phyloP scores from a whole-genome alignment of 1,140 invertebrate species.

The Pararge aegeria region DNA sequence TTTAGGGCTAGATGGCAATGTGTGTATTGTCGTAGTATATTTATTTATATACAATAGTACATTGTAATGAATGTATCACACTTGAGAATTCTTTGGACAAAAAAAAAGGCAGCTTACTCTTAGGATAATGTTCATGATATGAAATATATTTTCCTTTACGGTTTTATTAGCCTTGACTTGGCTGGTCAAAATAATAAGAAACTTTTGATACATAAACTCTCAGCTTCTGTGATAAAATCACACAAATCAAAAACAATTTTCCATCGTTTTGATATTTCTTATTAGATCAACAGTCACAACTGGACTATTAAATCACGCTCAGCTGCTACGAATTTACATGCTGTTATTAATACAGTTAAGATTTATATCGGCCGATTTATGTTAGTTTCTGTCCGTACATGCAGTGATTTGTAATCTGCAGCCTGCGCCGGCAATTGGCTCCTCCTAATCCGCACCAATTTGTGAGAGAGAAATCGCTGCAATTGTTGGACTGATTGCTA shows the following conservation, averaged over 20 bases:
- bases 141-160: too few species aligned
- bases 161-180: too few species aligned
- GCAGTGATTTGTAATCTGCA: conserved; percentile 7
- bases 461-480: conserved; percentile 1
- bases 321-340: neutral
- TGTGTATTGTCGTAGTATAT: too few species aligned
- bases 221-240: neutral
- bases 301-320: neutral
- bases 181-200: too few species aligned
- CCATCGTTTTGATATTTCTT: neutral
- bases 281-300: neutral
- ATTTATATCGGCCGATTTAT: neutral
- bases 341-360: neutral
- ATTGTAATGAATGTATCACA: too few species aligned
- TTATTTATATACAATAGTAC: too few species aligned
- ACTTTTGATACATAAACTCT: neutral
- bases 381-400: neutral
- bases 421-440: conserved; percentile 6
- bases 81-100: too few species aligned
- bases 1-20: too few species aligned
- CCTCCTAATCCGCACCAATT: conserved; percentile 5
- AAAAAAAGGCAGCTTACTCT: too few species aligned
- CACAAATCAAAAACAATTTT: neutral
- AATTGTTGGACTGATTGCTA: conserved; percentile 1
- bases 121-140: too few species aligned